Percentiles rank a stretch among this genome's conserved stretches.
Evolutionary conservation across 2,797 vertebrate genomes (phyloP).

Genomic region (Varecia variegata): DNA sequence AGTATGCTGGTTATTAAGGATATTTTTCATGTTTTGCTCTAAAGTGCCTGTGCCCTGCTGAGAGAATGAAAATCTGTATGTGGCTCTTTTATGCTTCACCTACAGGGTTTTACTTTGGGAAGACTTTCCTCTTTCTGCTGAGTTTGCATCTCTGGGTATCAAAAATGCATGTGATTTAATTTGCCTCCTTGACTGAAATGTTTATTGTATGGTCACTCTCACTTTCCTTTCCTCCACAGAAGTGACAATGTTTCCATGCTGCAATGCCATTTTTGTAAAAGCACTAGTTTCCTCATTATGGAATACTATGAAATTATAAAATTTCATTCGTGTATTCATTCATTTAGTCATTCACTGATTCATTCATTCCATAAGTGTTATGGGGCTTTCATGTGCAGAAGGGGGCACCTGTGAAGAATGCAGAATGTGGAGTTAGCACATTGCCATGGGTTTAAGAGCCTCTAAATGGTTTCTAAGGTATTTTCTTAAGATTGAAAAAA

Average conservation of each 20-base stretch:
- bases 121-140: background rate
- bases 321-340: background rate
- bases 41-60: background rate
- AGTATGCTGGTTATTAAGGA: background rate
- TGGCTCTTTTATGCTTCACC: background rate
- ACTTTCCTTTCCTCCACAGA: background rate
- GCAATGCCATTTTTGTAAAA: background rate
- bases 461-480: background rate
- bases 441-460: background rate
- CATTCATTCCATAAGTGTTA: background rate
- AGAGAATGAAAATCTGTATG: background rate
- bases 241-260: background rate
- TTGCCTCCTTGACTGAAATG: background rate
- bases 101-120: background rate
- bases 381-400: background rate
- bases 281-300: background rate
- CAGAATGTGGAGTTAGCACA: background rate
- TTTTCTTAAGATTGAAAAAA: background rate
- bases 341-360: background rate
- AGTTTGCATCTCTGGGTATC: background rate
- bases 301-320: background rate
- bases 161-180: background rate
- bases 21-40: constrained; percentile 26
- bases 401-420: background rate
- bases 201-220: background rate